Conservation (phyloP, 2,797 vertebrate species). For the Euthynnus affinis region DNA sequence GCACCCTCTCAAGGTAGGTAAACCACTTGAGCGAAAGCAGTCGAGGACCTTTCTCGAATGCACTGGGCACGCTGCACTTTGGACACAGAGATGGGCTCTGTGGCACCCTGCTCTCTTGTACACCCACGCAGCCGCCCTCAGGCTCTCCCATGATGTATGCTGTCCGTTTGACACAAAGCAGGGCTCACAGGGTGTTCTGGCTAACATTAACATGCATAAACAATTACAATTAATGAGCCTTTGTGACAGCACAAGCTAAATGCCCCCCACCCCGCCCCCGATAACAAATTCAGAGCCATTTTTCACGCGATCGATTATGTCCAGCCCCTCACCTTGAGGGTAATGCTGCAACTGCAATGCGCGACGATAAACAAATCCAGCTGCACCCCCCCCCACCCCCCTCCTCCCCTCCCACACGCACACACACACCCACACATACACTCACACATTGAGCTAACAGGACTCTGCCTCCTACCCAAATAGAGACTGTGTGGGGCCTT, state of each 20-base stretch:
- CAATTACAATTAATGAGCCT: slow-evolving; percentile 76
- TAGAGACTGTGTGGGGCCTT: slow-evolving; percentile 61
- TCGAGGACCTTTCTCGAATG: slow-evolving; percentile 25
- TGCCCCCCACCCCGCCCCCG: slow-evolving; percentile 13
- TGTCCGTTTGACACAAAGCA: slow-evolving; percentile 73
- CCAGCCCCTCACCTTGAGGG: slow-evolving; percentile 44
- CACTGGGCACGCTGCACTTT: neutral
- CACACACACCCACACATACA: neutral
- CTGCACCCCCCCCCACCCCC: slow-evolving; percentile 13
- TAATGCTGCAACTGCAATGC: slow-evolving; percentile 38
- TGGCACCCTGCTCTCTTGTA: slow-evolving; percentile 15
- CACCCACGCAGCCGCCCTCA: slow-evolving; percentile 8
- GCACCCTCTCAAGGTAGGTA: slow-evolving; percentile 23
- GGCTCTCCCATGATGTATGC: slow-evolving; percentile 52
- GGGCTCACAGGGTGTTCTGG: slow-evolving; percentile 67
- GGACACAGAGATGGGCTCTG: slow-evolving; percentile 55
- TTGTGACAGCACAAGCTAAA: slow-evolving; percentile 60
- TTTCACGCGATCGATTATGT: slow-evolving; percentile 64
- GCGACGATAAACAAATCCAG: slow-evolving; percentile 60
- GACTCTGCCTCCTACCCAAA: slow-evolving; percentile 42
- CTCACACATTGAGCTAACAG: slow-evolving; percentile 31
- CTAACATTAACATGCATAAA: slow-evolving; percentile 79
- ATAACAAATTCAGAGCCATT: slow-evolving; percentile 59
- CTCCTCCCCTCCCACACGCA: neutral
- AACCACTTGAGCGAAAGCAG: slow-evolving; percentile 55